Conservation (phyloP, 2,113 vertebrate species). For the Theristicus caerulescens region DNA sequence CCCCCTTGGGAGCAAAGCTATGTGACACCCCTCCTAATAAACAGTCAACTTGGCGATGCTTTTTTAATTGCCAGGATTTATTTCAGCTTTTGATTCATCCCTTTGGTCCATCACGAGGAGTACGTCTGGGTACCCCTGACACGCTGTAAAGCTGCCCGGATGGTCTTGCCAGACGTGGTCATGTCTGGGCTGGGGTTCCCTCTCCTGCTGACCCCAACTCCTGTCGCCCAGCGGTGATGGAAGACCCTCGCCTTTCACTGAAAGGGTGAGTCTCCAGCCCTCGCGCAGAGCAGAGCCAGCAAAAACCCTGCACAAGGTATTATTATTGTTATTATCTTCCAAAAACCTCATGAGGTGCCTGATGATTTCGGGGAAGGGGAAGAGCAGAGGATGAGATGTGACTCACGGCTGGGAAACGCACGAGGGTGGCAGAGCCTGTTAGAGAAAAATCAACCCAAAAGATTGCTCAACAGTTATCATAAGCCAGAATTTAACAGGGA, state of each 20-base stretch:
- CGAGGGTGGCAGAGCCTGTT: neutral
- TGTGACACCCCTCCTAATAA: neutral
- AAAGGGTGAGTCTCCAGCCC: neutral
- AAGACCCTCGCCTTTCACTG: neutral
- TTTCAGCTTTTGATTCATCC: neutral
- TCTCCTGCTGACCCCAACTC: neutral
- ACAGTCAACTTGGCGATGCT: rapidly evolving
- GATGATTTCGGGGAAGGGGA: neutral
- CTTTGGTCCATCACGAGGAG: rapidly evolving
- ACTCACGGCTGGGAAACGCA: neutral
- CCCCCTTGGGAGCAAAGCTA: neutral
- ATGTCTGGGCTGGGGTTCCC: neutral
- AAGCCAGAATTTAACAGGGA: neutral
- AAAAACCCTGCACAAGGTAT: neutral
- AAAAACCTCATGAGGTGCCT: neutral
- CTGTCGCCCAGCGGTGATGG: neutral
- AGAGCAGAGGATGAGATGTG: constrained; percentile 1
- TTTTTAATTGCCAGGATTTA: neutral
- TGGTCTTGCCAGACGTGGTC: neutral
- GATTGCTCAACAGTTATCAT: neutral
- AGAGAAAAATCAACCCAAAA: neutral
- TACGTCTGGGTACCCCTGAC: rapidly evolving
- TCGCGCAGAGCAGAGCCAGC: neutral
- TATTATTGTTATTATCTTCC: neutral
- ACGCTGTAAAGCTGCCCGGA: rapidly evolving